Base-by-base conservation (phyloP, 53 echinoderm and acorn worm genomes). In the Holothuria leucospilota region DNA sequence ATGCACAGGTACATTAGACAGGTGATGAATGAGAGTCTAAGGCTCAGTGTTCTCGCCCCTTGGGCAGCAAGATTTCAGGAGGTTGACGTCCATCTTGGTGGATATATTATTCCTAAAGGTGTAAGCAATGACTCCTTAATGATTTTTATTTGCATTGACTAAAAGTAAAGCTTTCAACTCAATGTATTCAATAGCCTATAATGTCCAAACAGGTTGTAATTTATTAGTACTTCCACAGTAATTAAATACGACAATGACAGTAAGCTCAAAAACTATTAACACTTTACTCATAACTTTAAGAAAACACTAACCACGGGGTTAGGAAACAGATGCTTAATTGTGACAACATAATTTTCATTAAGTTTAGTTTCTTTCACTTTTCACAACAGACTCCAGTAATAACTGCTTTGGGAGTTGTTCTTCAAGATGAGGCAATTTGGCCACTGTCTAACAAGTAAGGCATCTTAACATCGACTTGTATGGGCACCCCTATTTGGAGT, bases 11-110 rank as follows among this genome's bases (percentile, higher is more conserved):
- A 95, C 63, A 52, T 93, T 46, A 84, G 77, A 42, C 97, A 95
- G 64, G 90, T 96, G 9, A 80, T 95, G 9, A 89, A 96, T 78
- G 97, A 96, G 86, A 87, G 88, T 27, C 85, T 94, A 1, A 84
- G 96, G 16, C 59, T 87, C 8, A 88, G 94, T 30, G 68, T 91
- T 13, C 83, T 96, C 67, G 94, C 91, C 41, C 94, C 96, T 16
- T 91, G 63, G 24, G 89, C 96, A n/a, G 94, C 94, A 30, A 85
- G 91, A 11, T 89, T 81, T 61, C 91, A 94, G 59, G 91, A 94
- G 29, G 85, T 69, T 69, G 96, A 94, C 46, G 72, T 87, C 20
- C 51, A 70, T 39, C 93, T 96, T 13, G 96, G 96, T 29, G 94
- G 96, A 21, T 89, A 94, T 68, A 68, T 88, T 16, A 77, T 96